Base-by-base conservation (phyloP, 1,140 invertebrate species). In the Ephestia elutella region DNA sequence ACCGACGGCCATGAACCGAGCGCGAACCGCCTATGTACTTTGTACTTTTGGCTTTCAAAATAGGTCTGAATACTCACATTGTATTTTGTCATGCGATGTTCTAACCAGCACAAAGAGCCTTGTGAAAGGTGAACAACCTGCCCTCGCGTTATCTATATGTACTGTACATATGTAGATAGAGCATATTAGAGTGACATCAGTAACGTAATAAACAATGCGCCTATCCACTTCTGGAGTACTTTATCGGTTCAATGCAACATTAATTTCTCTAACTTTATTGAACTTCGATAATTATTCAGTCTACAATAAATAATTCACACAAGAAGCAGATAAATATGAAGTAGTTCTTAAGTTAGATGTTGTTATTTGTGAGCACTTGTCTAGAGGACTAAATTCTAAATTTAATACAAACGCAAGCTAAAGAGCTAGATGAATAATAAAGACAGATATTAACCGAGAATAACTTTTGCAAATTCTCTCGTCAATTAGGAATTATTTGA, bases 161-260 rank as follows among this genome's bases (percentile, higher is more conserved):
- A 32, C 30, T n/a, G n/a, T n/a, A 25, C 7, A 32, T 32, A 62
- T 70, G 72, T 77, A 73, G 75, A 75, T 71, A 68, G 63, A 77
- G 69, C 70, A 70, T 68, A 80, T 76, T 80, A 72, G 73, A 73
- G 74, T 78, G 80, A 80, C 78, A 82, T 82, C 71, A 82, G 75
- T 79, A 75, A 66, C 51, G 30, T 64, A 57, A 65, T 68, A 69
- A 66, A 68, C 61, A 20, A 35, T 50, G 10, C 49, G 54, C 59
- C 66, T 54, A 63, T 66, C 59, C 60, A 72, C 68, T 68, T 66
- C 62, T 49, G 54, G 60, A 32, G 62, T 56, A 57, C 56, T 66
- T 73, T 66, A 66, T 66, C 60, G 62, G 44, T 56, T 51, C 21
- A 35, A 55, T 25, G 57, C 17, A 55, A 49, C 51, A 21, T 44